phyloP scores from a whole-genome alignment of 2,113 vertebrate species.

The Regulus satrapa region DNA sequence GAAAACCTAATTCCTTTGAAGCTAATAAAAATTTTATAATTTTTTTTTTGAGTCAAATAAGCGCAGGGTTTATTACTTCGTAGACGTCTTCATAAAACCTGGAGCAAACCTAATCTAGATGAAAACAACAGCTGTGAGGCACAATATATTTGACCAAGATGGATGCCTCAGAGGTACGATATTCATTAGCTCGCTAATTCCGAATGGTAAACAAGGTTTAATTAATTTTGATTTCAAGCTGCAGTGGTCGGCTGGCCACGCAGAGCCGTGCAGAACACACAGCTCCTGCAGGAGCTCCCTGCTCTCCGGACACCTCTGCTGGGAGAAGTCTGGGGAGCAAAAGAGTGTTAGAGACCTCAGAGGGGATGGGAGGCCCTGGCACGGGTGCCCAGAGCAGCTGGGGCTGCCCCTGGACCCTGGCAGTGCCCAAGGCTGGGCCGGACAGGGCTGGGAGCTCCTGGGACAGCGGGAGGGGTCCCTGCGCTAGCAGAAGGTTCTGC shows the following conservation, averaged over 20 bases:
- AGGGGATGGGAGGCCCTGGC: no score
- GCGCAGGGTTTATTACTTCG: constrained; percentile 27
- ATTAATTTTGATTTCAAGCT: constrained; percentile 64
- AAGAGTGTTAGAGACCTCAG: no score
- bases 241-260: neutral
- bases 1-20: constrained; percentile 57
- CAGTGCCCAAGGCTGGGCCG: neutral
- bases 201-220: constrained; percentile 59
- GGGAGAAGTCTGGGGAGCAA: neutral
- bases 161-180: constrained; percentile 52
- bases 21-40: constrained; percentile 58
- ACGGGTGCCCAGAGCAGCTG: neutral
- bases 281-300: neutral
- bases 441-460: neutral
- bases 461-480: neutral
- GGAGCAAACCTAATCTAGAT: constrained; percentile 29
- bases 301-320: neutral
- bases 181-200: constrained; percentile 65
- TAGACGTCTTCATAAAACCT: constrained; percentile 29
- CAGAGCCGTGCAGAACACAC: neutral
- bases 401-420: neutral
- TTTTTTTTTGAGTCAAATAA: constrained; percentile 53
- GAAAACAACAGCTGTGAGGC: constrained; percentile 65
- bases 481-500: neutral
- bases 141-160: constrained; percentile 48